phyloP scores from a whole-genome alignment of 2,888 invertebrate species.

The Cephalotes varians region DNA sequence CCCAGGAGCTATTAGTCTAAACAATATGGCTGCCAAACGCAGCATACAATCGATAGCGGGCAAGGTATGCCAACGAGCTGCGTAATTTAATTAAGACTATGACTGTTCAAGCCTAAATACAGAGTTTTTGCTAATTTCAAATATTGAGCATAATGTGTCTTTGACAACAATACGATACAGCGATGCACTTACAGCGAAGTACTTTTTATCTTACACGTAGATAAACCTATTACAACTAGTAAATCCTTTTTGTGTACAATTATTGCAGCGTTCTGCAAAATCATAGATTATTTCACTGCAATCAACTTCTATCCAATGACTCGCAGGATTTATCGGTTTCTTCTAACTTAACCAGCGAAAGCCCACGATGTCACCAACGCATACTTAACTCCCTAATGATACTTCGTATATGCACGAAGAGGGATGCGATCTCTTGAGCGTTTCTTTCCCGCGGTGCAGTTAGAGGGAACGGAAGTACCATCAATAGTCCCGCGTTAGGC shows the following conservation, averaged over 20 bases:
- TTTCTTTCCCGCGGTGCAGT: conserved; percentile 67
- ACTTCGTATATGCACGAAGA: conserved; percentile 54
- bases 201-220: background rate
- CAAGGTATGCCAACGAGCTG: conserved; percentile 74
- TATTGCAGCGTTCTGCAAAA: background rate
- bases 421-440: conserved; percentile 67
- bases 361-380: conserved; percentile 74
- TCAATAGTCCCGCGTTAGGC: conserved; percentile 76
- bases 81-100: conserved; percentile 80
- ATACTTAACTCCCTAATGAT: conserved; percentile 50
- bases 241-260: conserved; percentile 6
- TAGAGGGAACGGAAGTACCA: conserved; percentile 73
- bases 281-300: background rate
- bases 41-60: conserved; percentile 83
- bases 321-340: conserved; percentile 24
- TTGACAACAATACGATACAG: conserved; percentile 5
- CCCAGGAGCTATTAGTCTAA: conserved; percentile 84
- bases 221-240: background rate
- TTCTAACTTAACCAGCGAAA: conserved; percentile 38
- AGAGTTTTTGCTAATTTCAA: conserved; percentile 12
- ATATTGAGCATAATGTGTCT: conserved; percentile 10
- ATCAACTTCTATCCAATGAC: conserved; percentile 10
- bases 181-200: background rate
- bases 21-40: conserved; percentile 85
- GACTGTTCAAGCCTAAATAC: conserved; percentile 17